Evolutionary conservation across 2,113 vertebrate genomes (phyloP).

Genomic region (Podocnemis expansa): DNA sequence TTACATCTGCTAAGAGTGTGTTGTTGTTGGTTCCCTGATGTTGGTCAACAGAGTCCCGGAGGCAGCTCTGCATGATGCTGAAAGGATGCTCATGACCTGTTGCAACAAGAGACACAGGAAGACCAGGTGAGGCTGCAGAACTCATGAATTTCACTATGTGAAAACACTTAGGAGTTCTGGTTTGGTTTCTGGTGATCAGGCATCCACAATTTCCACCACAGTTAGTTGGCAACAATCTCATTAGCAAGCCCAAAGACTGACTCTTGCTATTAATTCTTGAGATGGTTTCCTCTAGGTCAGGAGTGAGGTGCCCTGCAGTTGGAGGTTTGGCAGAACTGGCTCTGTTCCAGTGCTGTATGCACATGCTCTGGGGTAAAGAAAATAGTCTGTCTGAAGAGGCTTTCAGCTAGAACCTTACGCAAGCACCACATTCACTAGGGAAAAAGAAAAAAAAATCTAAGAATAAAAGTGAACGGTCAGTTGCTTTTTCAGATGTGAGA

Average conservation of each 20-base stretch:
- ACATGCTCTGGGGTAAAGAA: background rate
- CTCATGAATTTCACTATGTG: background rate
- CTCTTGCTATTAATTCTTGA: background rate
- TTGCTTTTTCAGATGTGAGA: background rate
- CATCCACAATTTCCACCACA: background rate
- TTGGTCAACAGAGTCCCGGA: constrained; percentile 65
- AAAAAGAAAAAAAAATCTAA: background rate
- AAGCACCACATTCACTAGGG: background rate
- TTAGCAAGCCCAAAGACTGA: background rate
- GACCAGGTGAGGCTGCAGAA: background rate
- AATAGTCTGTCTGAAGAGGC: background rate
- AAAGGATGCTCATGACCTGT: constrained; percentile 82
- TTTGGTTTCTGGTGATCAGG: background rate
- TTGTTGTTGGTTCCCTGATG: constrained; percentile 59
- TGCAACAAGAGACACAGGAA: constrained; percentile 14
- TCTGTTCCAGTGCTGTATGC: background rate
- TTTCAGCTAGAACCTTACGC: background rate
- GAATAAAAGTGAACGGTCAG: background rate
- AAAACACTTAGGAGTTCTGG: background rate
- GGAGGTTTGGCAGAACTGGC: background rate
- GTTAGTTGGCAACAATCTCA: background rate
- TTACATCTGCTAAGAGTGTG: constrained; percentile 46
- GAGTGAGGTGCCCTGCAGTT: background rate
- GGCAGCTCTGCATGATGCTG: constrained; percentile 73
- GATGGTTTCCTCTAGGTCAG: background rate